Evolutionary conservation across 2,888 invertebrate genomes (phyloP).

Genomic region (Drosophila kokeensis): DNA sequence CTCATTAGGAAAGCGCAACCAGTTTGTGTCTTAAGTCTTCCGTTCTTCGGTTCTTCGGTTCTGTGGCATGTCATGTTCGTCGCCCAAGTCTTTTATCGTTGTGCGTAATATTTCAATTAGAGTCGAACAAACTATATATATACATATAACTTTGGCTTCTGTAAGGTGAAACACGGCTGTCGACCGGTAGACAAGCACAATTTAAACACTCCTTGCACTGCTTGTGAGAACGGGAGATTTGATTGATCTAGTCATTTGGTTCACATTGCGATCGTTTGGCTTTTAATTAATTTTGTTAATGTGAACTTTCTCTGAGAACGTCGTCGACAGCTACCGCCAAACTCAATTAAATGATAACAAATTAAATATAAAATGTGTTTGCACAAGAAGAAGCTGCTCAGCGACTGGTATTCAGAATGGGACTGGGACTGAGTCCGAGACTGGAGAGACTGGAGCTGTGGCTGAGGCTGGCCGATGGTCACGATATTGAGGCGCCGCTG

Average conservation of each 20-base stretch:
- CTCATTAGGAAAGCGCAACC: slow-evolving; percentile 21
- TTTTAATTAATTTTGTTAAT: slow-evolving; percentile 62
- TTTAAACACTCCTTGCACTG: slow-evolving; percentile 25
- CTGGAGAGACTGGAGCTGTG: slow-evolving; percentile 1
- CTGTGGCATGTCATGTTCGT: slow-evolving; percentile 54
- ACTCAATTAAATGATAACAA: slow-evolving; percentile 77
- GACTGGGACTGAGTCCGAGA: slow-evolving; percentile 3
- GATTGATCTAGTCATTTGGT: slow-evolving; percentile 57
- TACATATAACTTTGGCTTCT: slow-evolving; percentile 53
- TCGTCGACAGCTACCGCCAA: slow-evolving; percentile 64
- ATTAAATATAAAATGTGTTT: slow-evolving; percentile 54
- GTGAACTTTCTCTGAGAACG: slow-evolving; percentile 63
- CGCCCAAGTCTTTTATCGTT: slow-evolving; percentile 55
- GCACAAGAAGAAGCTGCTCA: slow-evolving; percentile 21
- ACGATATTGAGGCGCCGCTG: slow-evolving; percentile 73
- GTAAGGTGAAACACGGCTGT: background rate
- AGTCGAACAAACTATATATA: slow-evolving; percentile 1
- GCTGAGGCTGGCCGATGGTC: slow-evolving; percentile 48
- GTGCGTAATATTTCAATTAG: slow-evolving; percentile 71
- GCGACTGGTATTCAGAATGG: slow-evolving; percentile 19
- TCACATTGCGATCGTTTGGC: slow-evolving; percentile 25
- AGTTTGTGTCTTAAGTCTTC: slow-evolving; percentile 48
- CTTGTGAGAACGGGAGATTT: slow-evolving; percentile 41
- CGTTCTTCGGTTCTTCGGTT: slow-evolving; percentile 5
- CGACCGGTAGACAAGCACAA: slow-evolving; percentile 6